These are phyloP conservation scores for Crotophaga sulcirostris DNA, from an alignment of 2,113 vertebrate genomes.

Conservation along the genomic window DNA sequence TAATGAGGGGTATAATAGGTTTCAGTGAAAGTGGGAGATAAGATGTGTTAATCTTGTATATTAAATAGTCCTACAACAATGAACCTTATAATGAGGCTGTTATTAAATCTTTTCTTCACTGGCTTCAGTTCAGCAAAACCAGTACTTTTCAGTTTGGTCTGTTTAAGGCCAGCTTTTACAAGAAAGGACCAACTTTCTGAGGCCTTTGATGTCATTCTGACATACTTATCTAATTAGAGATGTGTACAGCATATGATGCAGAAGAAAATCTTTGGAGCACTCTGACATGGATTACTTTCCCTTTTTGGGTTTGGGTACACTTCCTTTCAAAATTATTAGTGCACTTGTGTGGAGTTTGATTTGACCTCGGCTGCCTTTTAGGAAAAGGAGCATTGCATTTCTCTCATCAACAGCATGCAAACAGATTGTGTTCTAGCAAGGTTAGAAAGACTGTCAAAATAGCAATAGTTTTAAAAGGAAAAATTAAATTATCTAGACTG, in stretches of 20 bases:
- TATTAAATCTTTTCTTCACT: conserved; percentile 62
- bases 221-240: background rate
- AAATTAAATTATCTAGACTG: background rate
- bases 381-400: background rate
- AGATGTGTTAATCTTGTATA: conserved; percentile 73
- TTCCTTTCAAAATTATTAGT: background rate
- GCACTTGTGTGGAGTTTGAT: background rate
- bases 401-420: background rate
- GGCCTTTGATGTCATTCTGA: background rate
- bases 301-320: background rate
- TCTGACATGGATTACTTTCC: background rate
- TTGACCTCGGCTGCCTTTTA: conserved; percentile 29
- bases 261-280: background rate
- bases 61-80: conserved; percentile 66
- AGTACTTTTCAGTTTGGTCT: background rate
- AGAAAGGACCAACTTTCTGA: background rate
- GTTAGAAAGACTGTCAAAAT: conserved; percentile 62
- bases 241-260: background rate
- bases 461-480: conserved; percentile 35
- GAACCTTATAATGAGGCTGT: conserved; percentile 64
- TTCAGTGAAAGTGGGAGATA: conserved; percentile 66
- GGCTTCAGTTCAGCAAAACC: conserved; percentile 51
- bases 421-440: conserved; percentile 55
- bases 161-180: conserved; percentile 19
- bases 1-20: conserved; percentile 66